Conservation (phyloP, 2,797 vertebrate species). For the Eutrigla gurnardus region DNA sequence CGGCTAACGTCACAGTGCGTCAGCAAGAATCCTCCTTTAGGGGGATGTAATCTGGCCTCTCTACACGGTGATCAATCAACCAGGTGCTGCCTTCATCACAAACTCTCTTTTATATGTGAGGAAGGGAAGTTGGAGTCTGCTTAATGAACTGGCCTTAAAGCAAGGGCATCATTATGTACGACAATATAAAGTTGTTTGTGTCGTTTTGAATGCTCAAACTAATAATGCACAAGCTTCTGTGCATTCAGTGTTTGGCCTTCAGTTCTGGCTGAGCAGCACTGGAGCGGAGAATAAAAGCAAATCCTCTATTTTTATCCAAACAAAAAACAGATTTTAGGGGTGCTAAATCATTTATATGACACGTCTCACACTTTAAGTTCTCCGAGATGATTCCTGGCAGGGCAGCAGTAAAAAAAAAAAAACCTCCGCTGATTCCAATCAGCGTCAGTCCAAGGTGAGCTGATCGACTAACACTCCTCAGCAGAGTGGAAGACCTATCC, state of each 20-base stretch:
- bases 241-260: slow-evolving; percentile 16
- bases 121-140: background rate
- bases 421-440: slow-evolving; percentile 20
- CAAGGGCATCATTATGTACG: background rate
- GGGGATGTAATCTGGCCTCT: slow-evolving; percentile 29
- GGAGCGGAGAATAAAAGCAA: slow-evolving; percentile 21
- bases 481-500: slow-evolving; percentile 27
- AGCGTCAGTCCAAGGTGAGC: slow-evolving; percentile 39
- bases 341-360: background rate
- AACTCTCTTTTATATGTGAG: background rate
- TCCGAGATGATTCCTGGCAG: background rate
- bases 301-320: slow-evolving; percentile 24
- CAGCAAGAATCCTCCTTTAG: slow-evolving; percentile 39
- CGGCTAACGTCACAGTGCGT: slow-evolving; percentile 16
- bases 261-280: slow-evolving; percentile 24
- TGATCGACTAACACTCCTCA: slow-evolving; percentile 38
- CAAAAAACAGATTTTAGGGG: background rate
- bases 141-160: background rate
- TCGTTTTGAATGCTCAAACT: slow-evolving; percentile 17
- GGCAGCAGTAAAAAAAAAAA: background rate
- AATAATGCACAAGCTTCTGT: background rate
- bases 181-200: slow-evolving; percentile 4
- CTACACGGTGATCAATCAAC: slow-evolving; percentile 45
- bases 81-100: background rate
- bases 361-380: slow-evolving; percentile 1